Conservation (phyloP, 2,113 vertebrate species). For the Vanacampus margaritifer region DNA sequence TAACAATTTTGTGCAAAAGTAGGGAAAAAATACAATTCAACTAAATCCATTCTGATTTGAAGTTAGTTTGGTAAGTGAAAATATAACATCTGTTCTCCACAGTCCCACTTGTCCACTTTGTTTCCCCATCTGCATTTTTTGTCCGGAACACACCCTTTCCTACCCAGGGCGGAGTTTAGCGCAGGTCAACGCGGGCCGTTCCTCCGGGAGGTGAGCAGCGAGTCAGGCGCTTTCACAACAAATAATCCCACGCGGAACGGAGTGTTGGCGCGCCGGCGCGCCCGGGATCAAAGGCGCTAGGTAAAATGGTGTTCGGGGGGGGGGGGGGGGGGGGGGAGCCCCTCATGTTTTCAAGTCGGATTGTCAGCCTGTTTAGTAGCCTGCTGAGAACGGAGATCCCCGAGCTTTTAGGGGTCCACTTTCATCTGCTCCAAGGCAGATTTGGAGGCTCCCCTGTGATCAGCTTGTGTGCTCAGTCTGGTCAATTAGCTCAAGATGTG, state of each 20-base stretch:
- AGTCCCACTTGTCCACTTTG: neutral
- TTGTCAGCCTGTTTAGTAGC: conserved; percentile 50
- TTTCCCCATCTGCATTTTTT: neutral
- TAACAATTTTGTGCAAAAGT: too few relatives aligned
- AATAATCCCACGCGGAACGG: conserved; percentile 13
- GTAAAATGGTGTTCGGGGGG: neutral
- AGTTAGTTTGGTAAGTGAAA: neutral
- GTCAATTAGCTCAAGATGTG: conserved; percentile 74
- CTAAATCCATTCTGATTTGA: too few relatives aligned
- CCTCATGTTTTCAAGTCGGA: conserved; percentile 45
- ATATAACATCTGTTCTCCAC: neutral
- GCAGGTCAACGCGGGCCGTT: conserved; percentile 15
- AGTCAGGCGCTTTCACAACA: conserved; percentile 10
- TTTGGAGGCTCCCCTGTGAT: conserved; percentile 40
- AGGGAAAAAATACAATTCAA: too few relatives aligned
- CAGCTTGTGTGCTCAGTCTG: conserved; percentile 36
- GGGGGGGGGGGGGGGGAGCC: conserved; percentile 3
- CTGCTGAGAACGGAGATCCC: conserved; percentile 52
- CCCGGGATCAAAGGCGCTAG: conserved; percentile 39
- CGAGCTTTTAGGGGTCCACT: conserved; percentile 48
- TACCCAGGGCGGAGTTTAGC: conserved; percentile 11
- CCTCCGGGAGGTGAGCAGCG: neutral
- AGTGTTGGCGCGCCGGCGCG: conserved; percentile 14
- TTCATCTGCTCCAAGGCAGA: conserved; percentile 56
- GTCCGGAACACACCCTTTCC: conserved; percentile 5